Evolutionary conservation across 2,113 vertebrate genomes (phyloP).

Genomic region (Chamaea fasciata): DNA sequence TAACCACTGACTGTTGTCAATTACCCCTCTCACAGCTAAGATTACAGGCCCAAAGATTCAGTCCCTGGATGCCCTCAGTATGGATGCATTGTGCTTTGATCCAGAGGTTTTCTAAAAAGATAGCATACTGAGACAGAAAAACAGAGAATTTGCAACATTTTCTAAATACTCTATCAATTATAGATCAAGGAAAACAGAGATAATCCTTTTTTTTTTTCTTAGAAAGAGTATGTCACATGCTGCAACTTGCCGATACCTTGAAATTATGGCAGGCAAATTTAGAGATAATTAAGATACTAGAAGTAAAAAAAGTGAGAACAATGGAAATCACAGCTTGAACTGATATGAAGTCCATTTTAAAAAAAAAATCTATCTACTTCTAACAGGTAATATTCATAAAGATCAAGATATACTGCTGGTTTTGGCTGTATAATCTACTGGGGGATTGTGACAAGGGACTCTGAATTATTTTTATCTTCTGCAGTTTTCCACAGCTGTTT

Average conservation of each 20-base stretch:
- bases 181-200: background rate
- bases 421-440: background rate
- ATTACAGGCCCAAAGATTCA: background rate
- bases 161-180: background rate
- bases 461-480: background rate
- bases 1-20: background rate
- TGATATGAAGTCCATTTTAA: background rate
- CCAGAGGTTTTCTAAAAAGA: background rate
- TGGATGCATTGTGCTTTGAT: background rate
- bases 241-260: background rate
- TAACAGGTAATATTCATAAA: background rate
- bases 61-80: background rate
- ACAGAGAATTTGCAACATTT: background rate
- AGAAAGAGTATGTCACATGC: background rate
- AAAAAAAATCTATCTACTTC: background rate
- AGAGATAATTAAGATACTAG: background rate
- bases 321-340: background rate
- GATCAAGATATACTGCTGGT: background rate
- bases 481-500: background rate
- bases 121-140: background rate
- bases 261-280: background rate
- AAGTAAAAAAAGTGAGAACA: background rate
- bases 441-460: background rate
- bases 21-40: background rate
- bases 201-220: background rate